Evolutionary conservation across 1,140 invertebrate genomes (phyloP).

Genomic region (Drosophila kohkoa): DNA sequence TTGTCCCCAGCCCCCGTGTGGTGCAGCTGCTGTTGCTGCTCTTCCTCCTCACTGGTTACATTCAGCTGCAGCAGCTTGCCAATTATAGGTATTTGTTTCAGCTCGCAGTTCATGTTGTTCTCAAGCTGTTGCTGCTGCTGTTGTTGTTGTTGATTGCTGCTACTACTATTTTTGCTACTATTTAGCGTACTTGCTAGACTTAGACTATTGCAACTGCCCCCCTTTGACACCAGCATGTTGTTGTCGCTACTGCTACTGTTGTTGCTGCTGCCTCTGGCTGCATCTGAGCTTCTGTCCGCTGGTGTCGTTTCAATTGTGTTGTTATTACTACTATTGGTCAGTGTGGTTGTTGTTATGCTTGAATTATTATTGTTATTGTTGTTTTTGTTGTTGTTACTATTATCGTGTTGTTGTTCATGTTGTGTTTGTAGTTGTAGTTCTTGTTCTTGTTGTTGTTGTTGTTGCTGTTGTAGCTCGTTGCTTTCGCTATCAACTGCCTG

Average conservation of each 20-base stretch:
- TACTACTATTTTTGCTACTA: slow-evolving; percentile 53
- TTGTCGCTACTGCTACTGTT: slow-evolving; percentile 28
- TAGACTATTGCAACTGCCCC: slow-evolving; percentile 37
- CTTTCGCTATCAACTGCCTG: slow-evolving; percentile 85
- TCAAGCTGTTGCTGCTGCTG: slow-evolving; percentile 49
- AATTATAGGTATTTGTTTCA: slow-evolving; percentile 43
- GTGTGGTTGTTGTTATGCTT: slow-evolving; percentile 49
- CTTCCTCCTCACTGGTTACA: slow-evolving; percentile 46
- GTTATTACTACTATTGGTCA: slow-evolving; percentile 72
- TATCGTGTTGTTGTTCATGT: slow-evolving; percentile 50
- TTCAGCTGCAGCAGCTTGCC: slow-evolving; percentile 64
- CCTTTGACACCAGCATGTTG: slow-evolving; percentile 9
- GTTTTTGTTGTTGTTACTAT: slow-evolving; percentile 55
- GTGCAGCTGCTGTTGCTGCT: slow-evolving; percentile 42
- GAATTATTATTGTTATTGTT: slow-evolving; percentile 40
- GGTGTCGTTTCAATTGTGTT: slow-evolving; percentile 42
- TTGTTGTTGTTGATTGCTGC: slow-evolving; percentile 27
- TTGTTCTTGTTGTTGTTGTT: slow-evolving; percentile 57
- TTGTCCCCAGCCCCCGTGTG: slow-evolving; percentile 14
- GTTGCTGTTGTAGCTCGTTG: slow-evolving; percentile 70
- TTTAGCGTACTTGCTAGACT: slow-evolving; percentile 55
- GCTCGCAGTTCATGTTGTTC: slow-evolving; percentile 71
- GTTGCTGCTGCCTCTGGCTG: slow-evolving; percentile 33
- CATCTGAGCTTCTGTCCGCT: slow-evolving; percentile 30
- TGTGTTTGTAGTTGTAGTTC: slow-evolving; percentile 54